phyloP scores from a whole-genome alignment of 2,113 vertebrate species.

The Sinocyclocheilus grahami region DNA sequence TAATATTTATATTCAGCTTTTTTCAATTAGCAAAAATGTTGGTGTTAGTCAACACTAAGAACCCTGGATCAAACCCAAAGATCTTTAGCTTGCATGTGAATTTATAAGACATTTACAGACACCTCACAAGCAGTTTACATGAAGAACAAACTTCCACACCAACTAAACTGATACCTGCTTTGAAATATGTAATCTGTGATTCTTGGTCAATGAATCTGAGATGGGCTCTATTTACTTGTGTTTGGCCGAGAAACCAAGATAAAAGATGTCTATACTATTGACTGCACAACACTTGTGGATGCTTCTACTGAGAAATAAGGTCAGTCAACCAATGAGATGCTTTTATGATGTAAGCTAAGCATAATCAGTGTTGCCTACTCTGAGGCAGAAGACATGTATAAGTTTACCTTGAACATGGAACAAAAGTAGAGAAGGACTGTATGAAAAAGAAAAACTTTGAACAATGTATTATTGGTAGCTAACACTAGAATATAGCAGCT shows the following conservation, averaged over 20 bases:
- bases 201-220: not conserved
- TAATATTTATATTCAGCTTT: too few relatives aligned
- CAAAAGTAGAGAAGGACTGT: too few relatives aligned
- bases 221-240: not conserved
- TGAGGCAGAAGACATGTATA: too few relatives aligned
- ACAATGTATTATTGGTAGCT: constrained; percentile 5
- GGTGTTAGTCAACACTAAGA: too few relatives aligned
- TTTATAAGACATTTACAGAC: too few relatives aligned
- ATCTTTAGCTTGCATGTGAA: not conserved
- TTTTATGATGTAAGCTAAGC: not conserved
- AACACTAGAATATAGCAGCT: not conserved
- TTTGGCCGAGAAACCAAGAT: not conserved
- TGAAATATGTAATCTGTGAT: not conserved
- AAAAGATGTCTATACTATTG: not conserved
- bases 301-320: not conserved
- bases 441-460: not conserved
- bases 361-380: not conserved
- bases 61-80: not conserved
- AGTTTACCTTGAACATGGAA: not conserved
- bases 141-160: not conserved
- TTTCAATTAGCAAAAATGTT: too few relatives aligned
- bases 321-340: not conserved
- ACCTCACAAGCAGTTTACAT: not conserved
- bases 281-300: not conserved
- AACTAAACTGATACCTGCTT: not conserved